Base-by-base conservation (phyloP, 2,888 invertebrate genomes). In the Drosophila atripex region DNA sequence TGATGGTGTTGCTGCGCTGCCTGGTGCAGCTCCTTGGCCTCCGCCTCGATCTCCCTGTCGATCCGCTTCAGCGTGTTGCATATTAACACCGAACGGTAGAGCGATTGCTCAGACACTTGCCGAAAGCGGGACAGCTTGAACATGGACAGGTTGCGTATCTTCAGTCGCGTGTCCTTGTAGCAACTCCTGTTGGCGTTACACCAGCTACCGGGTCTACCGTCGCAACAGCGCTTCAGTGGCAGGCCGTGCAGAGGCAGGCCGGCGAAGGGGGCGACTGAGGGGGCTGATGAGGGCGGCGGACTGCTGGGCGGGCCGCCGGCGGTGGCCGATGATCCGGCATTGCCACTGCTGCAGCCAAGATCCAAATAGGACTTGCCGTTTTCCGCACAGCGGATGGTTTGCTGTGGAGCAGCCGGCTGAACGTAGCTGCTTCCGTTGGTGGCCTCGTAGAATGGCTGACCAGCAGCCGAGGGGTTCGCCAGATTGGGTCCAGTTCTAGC, bases 91-190 rank as follows among this genome's bases (percentile, higher is more conserved):
- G 97, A 97, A 73, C 97, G 95, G 85, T 97, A 94, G 66, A 98
- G 93, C 71, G 97, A 96, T 45, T 97, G 97, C 91, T 98, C 97
- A 59, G 97, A 96, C 78, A 96, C 96, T 91, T 97, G 97, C 58
- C 97, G 94, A 88, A 96, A 95, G 85, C 96, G 94, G 89, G 96
- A 96, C 77, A 98, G 93, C 92, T 98, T 98, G 91, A 96, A 95
- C 95, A 98, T 97, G 77, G 97, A 97, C 77, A 97, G 94, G 91
- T 97, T 97, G 91, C 98, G 95, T 90, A 98, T 96, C 88, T 97
- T 96, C 88, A 97, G 94, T 60, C 98, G 94, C 77, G 96, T 93
- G 90, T 97, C 96, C 90, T 96, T 94, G 92, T 97, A 97, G 91
- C 97, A 97, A 70, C 96, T 95, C 63, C 95, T 93, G 53, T 90